phyloP scores from a whole-genome alignment of 2,797 vertebrate genomes.

The Oreortyx pictus region DNA sequence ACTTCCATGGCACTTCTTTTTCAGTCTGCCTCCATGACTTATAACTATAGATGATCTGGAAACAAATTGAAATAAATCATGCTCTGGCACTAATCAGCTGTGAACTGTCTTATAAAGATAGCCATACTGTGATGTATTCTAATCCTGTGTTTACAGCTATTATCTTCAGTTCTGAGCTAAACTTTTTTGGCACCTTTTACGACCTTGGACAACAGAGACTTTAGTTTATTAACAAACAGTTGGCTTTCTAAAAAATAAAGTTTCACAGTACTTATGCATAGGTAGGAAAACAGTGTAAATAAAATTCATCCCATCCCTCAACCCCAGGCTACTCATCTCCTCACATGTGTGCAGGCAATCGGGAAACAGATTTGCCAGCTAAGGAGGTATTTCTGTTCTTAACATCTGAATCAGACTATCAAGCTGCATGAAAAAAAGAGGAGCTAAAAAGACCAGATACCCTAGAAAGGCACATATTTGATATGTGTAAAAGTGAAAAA shows the following conservation, averaged over 20 bases:
- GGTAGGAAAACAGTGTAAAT: neutral
- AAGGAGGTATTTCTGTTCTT: neutral
- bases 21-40: conserved; percentile 52
- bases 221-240: neutral
- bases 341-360: neutral
- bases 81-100: neutral
- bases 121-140: neutral
- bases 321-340: neutral
- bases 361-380: neutral
- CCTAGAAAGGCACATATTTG: neutral
- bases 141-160: neutral
- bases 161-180: neutral
- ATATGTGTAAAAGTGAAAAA: neutral
- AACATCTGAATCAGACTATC: neutral
- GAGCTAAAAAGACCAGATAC: neutral
- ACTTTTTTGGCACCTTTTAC: neutral
- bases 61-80: conserved; percentile 42
- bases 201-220: neutral
- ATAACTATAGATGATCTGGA: conserved; percentile 84
- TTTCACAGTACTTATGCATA: neutral
- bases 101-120: neutral
- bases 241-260: neutral
- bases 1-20: conserved; percentile 76
- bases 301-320: neutral
- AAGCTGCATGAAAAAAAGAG: neutral